These are phyloP conservation scores for Calameuta filiformis DNA, from an alignment of 2,888 invertebrate genomes.

Conservation along the genomic window DNA sequence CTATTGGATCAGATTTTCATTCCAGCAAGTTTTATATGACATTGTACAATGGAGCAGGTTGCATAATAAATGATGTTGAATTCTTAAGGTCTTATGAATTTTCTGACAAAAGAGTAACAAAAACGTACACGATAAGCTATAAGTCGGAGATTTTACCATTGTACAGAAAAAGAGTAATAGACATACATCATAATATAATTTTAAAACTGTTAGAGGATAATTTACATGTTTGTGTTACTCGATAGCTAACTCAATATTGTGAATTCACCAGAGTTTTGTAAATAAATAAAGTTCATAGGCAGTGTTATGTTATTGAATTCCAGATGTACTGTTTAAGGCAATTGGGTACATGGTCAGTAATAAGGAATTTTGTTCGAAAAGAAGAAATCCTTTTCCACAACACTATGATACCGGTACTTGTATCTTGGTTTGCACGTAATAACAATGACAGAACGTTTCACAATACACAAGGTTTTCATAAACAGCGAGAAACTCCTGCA, in stretches of 20 bases:
- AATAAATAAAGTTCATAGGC: neutral
- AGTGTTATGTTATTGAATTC: constrained; percentile 10
- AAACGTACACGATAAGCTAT: constrained; percentile 62
- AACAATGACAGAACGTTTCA: constrained; percentile 34
- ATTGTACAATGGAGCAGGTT: constrained; percentile 56
- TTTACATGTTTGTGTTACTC: constrained; percentile 32
- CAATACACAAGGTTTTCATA: constrained; percentile 26
- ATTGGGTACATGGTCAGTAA: constrained; percentile 6
- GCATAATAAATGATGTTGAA: constrained; percentile 53
- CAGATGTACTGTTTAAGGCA: constrained; percentile 20
- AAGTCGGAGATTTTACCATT: constrained; percentile 57
- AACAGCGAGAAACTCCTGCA: constrained; percentile 29
- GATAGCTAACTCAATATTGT: constrained; percentile 13
- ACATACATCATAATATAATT: constrained; percentile 59
- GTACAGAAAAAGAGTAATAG: constrained; percentile 54
- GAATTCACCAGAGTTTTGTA: neutral
- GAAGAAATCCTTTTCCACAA: constrained; percentile 18
- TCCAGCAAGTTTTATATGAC: constrained; percentile 43
- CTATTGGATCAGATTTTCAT: constrained; percentile 37
- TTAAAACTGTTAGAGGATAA: constrained; percentile 44
- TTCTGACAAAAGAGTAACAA: constrained; percentile 43
- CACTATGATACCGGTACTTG: constrained; percentile 13
- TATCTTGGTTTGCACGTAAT: neutral
- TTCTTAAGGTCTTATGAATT: constrained; percentile 53
- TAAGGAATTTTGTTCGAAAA: constrained; percentile 26